Base-by-base conservation (phyloP, 2,888 invertebrate genomes). In the Caenorhabditis sinica region DNA sequence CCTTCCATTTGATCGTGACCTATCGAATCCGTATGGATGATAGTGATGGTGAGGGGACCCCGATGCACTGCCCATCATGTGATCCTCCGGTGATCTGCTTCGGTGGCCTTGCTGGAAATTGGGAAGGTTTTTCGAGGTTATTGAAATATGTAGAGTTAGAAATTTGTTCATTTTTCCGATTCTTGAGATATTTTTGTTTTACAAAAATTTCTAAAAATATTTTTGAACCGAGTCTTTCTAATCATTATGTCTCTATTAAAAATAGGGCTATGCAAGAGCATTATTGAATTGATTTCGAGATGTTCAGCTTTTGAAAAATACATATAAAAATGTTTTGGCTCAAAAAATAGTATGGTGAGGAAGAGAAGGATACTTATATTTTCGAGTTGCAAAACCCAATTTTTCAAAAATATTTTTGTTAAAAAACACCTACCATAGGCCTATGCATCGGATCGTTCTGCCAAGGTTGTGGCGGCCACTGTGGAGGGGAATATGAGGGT, bases 401-500 rank as follows among this genome's bases (percentile, higher is more conserved):
- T n/a, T n/a, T n/a, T n/a, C n/a, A n/a, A n/a, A n/a, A n/a, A n/a
- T n/a, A n/a, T n/a, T n/a, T n/a, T n/a, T n/a, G n/a, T n/a, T n/a
- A n/a, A 49, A 45, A 33, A 66, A 23, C 11, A 69, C 60, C 17
- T 43, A 85, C 73, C 75, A 76, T 81, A 2, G 60, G 66, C 36
- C 82, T 58, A 5, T 56, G 53, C 20, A 25, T 45, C 23, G 49
- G 25, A 8, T 79, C 79, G 11, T 83, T 61, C 9, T 84, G 84
- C 80, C 84, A 84, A 17, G 73, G 45, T 13, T 82, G 90, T 6
- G 82, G 90, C 15, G 84, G 85, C 82, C 87, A 87, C 43, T 87
- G 87, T 13, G 81, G 85, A 17, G 85, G 89, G 15, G 83, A 82
- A 63, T 86, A 89, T 40, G 82, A 84, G 56, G 85, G 88, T 58